phyloP scores from a whole-genome alignment of 2,113 vertebrate species.

The Myotis davidii region DNA sequence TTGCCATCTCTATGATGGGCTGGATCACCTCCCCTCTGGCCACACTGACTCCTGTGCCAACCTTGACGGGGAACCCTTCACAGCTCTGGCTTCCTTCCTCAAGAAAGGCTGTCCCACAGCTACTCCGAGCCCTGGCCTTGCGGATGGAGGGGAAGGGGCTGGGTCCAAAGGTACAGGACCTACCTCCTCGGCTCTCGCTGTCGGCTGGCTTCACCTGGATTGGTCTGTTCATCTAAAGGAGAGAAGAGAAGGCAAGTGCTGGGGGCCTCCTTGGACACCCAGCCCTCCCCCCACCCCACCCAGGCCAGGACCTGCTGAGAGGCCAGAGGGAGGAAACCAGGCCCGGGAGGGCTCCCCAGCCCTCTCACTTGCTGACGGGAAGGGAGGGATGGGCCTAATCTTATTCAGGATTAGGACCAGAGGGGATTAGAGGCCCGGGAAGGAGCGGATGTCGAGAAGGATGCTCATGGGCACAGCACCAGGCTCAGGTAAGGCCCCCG shows the following conservation, averaged over 20 bases:
- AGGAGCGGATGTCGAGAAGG: not conserved
- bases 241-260: slow-evolving; percentile 65
- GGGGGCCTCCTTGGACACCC: not conserved
- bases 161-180: slow-evolving; percentile 8
- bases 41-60: not conserved
- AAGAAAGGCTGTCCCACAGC: not conserved
- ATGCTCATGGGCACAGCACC: not conserved
- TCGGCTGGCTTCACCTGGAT: slow-evolving; percentile 97
- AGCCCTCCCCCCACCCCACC: not conserved
- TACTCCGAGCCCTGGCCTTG: not conserved
- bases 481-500: not conserved
- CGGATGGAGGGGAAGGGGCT: not conserved
- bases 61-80: not conserved
- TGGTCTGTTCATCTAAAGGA: slow-evolving; percentile 94
- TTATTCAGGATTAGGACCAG: not conserved
- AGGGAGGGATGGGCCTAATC: not conserved
- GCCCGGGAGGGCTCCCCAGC: not conserved
- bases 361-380: not conserved
- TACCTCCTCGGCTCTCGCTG: slow-evolving; percentile 97
- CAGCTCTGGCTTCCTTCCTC: not conserved
- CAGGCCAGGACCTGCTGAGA: not conserved
- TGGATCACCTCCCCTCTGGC: not conserved
- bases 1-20: not conserved
- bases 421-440: not conserved
- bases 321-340: not conserved